phyloP scores from a whole-genome alignment of 2,888 invertebrate genomes.

The Branchipolynoe longqiensis region DNA sequence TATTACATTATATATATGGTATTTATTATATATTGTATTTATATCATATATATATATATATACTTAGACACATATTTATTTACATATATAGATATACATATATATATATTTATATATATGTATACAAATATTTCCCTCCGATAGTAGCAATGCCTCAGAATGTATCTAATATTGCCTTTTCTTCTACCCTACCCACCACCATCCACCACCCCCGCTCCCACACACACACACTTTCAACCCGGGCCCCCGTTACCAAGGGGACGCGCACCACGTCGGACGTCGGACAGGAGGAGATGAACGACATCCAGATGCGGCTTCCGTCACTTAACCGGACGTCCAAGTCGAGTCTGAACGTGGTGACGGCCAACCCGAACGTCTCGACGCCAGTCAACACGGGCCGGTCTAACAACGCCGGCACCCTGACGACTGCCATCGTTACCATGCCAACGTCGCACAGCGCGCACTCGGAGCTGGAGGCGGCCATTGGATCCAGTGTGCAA shows the following conservation, averaged over 20 bases:
- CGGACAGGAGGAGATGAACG: conserved; percentile 77
- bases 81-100: no score
- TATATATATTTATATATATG: no score
- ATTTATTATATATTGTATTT: no score
- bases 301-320: conserved; percentile 77
- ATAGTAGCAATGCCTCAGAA: no score
- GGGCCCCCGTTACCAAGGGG: conserved; percentile 5
- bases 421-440: conserved; percentile 76
- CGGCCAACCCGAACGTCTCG: conserved; percentile 42
- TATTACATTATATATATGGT: no score
- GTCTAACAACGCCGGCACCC: conserved; percentile 68
- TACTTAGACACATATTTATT: no score
- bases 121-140: no score
- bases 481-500: conserved; percentile 72
- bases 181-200: no score
- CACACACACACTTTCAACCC: no score
- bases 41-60: no score
- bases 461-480: conserved; percentile 75
- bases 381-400: conserved; percentile 63
- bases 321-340: conserved; percentile 73
- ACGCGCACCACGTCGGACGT: conserved; percentile 63
- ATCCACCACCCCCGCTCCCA: no score
- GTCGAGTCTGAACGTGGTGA: conserved; percentile 74
- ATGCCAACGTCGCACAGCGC: conserved; percentile 74
- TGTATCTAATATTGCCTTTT: neutral